Evolutionary conservation across 2,888 invertebrate species (phyloP), one percentile per base, ranked within the genome.

Genomic region (Polyommatus icarus): DNA sequence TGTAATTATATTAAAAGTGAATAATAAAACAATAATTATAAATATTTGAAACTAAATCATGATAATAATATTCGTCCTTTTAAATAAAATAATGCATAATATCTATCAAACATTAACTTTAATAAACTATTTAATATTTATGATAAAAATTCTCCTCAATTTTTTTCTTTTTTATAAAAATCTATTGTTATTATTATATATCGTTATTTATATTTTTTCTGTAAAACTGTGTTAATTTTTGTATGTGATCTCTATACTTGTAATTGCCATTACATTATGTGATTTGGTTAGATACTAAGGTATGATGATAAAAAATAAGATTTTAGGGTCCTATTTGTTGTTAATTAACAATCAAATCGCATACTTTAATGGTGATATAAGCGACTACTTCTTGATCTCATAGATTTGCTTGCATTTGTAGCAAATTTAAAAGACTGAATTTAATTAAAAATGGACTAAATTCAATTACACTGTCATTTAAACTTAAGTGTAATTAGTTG

Each of bases 361-460:
- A 67, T 67, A 67, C 24, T 15, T 1, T 67, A 12, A 67, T 29
- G 5, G 12, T 29, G 1, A 12, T 67, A 67, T 59, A 59, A 10
- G 15, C 12, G 12, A 29, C 15, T 67, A 75, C 54, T 75, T 75
- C 24, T 75, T 75, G 75, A 75, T 75, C 75, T 75, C 75, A 75
- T 50, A 75, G 50, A 75, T 75, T 75, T 75, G 75, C 75, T 75
- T 75, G 75, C 50, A 29, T 71, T 24, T 77, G 71, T 89, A 85
- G 88, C 89, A 88, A 91, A 89, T 89, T 89, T 91, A 85, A 91
- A 93, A 93, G 93, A 93, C 93, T 93, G 93, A 93, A 91, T 87
- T 89, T 88, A 90, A 90, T 87, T 86, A 88, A 89, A 88, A 87
- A 89, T 89, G 87, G 90, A 86, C 89, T 88, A 85, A 90, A 91